A percentile compares a stretch with the other conserved stretches of the same genome.
These are phyloP conservation scores for Drosophila bunnanda DNA, from an alignment of 2,888 invertebrate species.

Conservation along the genomic window DNA sequence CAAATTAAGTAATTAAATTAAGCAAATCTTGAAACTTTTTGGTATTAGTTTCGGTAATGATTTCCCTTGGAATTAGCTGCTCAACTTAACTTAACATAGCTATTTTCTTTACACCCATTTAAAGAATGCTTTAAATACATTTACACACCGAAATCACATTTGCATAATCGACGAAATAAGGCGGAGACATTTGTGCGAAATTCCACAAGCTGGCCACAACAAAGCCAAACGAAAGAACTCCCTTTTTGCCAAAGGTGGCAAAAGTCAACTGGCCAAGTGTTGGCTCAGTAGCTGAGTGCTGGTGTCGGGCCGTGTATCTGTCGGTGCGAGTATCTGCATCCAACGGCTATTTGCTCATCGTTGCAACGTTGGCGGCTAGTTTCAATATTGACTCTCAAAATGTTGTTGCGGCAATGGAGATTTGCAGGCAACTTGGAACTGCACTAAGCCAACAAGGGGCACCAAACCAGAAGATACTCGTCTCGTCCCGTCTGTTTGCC, in stretches of 20 bases:
- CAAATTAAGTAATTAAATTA: too few species aligned
- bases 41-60: background rate
- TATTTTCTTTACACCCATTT: constrained; percentile 1
- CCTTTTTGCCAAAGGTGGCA: constrained; percentile 48
- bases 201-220: constrained; percentile 48
- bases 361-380: constrained; percentile 43
- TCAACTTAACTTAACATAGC: too few species aligned
- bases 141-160: constrained; percentile 10
- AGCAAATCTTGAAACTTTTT: too few species aligned
- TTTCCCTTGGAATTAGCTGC: background rate
- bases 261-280: constrained; percentile 64
- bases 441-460: constrained; percentile 37
- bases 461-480: constrained; percentile 12
- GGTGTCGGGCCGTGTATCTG: constrained; percentile 16
- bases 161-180: constrained; percentile 20
- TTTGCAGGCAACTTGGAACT: constrained; percentile 51
- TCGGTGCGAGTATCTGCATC: constrained; percentile 31
- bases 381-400: constrained; percentile 66
- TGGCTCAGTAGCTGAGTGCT: constrained; percentile 33
- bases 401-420: constrained; percentile 63
- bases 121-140: constrained; percentile 1
- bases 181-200: constrained; percentile 53
- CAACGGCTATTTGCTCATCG: constrained; percentile 54
- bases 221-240: constrained; percentile 5
- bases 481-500: constrained; percentile 16